A percentile compares a stretch with the other conserved stretches of the same genome.
These are phyloP conservation scores for Gavialis gangeticus DNA, from an alignment of 2,113 vertebrate genomes.

Conservation along the genomic window DNA sequence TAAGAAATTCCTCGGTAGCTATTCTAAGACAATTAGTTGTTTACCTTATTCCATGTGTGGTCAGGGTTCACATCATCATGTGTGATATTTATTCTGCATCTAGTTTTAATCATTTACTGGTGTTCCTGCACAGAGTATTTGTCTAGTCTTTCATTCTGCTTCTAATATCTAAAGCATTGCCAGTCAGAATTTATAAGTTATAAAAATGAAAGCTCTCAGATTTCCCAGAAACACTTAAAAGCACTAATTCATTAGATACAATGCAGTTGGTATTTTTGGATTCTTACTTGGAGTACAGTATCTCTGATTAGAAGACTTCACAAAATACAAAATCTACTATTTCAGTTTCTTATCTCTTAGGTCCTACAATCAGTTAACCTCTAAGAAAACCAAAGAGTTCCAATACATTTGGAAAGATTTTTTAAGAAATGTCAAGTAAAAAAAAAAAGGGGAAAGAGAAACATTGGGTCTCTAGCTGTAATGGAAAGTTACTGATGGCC, in stretches of 20 bases:
- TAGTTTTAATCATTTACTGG: background rate
- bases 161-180: background rate
- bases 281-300: background rate
- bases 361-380: rapidly evolving
- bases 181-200: background rate
- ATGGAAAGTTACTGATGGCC: background rate
- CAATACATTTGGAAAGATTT: rapidly evolving
- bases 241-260: background rate
- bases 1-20: rapidly evolving
- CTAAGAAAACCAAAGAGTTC: background rate
- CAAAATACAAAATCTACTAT: background rate
- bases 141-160: background rate
- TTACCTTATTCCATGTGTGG: background rate
- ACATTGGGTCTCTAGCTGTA: background rate
- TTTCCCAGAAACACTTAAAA: background rate
- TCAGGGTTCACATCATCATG: rapidly evolving
- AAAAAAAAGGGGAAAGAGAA: background rate
- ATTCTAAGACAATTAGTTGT: background rate
- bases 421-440: background rate
- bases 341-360: background rate
- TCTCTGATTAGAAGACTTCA: background rate
- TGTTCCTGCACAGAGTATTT: background rate
- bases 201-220: background rate
- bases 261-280: background rate
- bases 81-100: background rate